A percentile compares a stretch with the other conserved stretches of the same genome.
Evolutionary conservation across 2,888 invertebrate genomes (phyloP).

Genomic region (Andrena flavipes): DNA sequence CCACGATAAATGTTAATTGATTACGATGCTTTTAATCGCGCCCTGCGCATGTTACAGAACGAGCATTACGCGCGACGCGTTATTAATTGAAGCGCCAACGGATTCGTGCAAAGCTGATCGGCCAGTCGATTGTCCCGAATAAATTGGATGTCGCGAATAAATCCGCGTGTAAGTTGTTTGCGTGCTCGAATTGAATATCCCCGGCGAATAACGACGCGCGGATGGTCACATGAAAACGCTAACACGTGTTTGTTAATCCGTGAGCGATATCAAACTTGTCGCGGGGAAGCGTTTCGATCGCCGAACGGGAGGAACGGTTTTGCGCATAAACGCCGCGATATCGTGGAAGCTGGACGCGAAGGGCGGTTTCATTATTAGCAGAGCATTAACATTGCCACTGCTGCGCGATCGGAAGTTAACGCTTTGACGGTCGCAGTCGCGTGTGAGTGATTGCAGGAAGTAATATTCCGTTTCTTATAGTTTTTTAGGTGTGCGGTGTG

Average conservation of each 20-base stretch:
- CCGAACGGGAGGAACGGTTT: neutral
- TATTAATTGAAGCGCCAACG: constrained; percentile 12
- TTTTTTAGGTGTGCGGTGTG: too few relatives aligned
- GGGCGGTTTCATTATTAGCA: neutral
- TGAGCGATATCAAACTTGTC: constrained; percentile 2
- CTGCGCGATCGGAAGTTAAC: too few relatives aligned
- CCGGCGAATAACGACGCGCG: neutral
- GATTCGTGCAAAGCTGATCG: neutral
- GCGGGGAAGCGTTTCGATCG: neutral
- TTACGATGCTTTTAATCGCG: neutral
- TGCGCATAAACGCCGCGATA: neutral
- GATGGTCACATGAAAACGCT: neutral
- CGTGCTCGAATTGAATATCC: neutral
- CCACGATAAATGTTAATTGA: neutral
- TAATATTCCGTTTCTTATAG: too few relatives aligned
- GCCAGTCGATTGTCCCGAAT: neutral
- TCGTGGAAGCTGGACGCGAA: neutral
- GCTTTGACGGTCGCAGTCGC: too few relatives aligned
- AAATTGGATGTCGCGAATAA: constrained; percentile 16
- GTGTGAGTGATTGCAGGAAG: too few relatives aligned
- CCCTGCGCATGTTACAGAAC: neutral
- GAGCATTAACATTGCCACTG: neutral
- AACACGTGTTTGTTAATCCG: neutral
- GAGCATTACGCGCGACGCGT: neutral
- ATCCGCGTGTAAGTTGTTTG: constrained; percentile 3